Conservation (phyloP, 2,113 vertebrate species). For the Chrysochloris asiatica region DNA sequence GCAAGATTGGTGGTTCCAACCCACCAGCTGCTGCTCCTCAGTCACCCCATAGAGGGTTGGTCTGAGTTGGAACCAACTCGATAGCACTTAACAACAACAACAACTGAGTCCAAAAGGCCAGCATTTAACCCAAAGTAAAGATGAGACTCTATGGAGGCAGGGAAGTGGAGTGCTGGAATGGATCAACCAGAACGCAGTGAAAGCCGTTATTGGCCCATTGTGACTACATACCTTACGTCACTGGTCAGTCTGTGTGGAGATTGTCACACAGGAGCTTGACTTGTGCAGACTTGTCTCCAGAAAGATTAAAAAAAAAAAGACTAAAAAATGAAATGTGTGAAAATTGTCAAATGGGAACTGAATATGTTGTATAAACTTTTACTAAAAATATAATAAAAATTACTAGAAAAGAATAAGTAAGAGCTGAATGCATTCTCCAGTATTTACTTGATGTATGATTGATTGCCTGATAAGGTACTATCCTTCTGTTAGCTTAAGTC, state of each 20-base stretch:
- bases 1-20: no score
- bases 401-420: no score
- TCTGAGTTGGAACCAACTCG: no score
- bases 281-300: background rate
- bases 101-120: background rate
- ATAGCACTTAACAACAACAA: no score
- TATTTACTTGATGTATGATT: background rate
- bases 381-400: no score
- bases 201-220: background rate
- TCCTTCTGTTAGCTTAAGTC: background rate
- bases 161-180: background rate
- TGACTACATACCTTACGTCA: background rate
- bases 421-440: no score
- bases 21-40: no score
- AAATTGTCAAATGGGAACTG: no score
- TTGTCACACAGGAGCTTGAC: background rate
- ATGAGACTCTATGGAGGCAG: background rate
- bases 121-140: background rate
- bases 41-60: no score
- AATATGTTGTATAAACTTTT: no score
- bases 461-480: background rate
- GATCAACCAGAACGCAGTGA: background rate
- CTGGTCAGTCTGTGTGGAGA: background rate
- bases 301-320: background rate
- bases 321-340: no score